Base-by-base conservation (phyloP, 2,888 invertebrate genomes). In the Tinea pellionella region DNA sequence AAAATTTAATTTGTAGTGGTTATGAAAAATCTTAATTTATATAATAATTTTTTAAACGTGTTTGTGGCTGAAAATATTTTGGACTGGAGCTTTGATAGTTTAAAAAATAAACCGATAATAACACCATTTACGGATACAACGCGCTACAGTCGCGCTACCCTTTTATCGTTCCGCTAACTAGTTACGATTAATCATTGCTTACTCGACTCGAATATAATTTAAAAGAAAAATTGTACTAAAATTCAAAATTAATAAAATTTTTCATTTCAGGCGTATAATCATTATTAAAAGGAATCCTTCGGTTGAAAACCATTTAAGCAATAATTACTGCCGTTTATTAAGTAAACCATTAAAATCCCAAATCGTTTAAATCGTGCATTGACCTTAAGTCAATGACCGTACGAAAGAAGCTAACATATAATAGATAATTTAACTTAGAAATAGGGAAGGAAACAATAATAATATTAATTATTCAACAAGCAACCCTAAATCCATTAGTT, bases 371-470 rank as follows among this genome's bases (percentile, higher is more conserved):
- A 57, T n/a, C 13, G 57, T 29, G 57, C 57, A 57, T 1, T 57
- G 57, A 57, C 57, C 57, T 57, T 13, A 32, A 57, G 57, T 57
- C 57, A 57, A 32, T 32, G 57, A 32, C 30, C 57, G 16, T 24
- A 55, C 13, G 47, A 47, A 47, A 18, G 16, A 18, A 6, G 18
- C 47, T 7, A 47, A 47, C 47, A 18, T n/a, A n/a, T n/a, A n/a
- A n/a, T 3, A 55, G 55, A 55, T 29, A 55, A 55, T 55, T 55
- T 24, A 55, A 18, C 55, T 55, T 55, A 55, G 29, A 18, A 37
- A 37, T 37, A 9, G 37, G 47, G 47, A 47, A 47, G 13, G 15
- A 47, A 47, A 47, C 47, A 16, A 47, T 47, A 47, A 47, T 37
- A 37, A 12, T 37, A 37, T 13, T 47, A 47, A 47, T 47, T 47